Base-by-base conservation (phyloP, 2,888 invertebrate species). In the Sicus ferrugineus region DNA sequence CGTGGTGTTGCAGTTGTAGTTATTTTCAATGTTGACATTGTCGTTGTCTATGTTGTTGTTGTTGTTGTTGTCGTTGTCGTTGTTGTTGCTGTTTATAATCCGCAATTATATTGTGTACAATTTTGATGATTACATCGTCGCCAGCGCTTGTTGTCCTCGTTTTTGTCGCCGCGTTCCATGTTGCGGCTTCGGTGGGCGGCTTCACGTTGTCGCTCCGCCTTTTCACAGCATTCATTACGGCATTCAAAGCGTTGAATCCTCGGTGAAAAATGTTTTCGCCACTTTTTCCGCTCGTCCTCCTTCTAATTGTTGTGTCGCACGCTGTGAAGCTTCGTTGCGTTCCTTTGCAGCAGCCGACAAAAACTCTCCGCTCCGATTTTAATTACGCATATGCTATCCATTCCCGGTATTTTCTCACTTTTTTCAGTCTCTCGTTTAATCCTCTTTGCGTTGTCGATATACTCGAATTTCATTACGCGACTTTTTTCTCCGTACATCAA, bases 401-500 rank as follows among this genome's bases (percentile, higher is more conserved):
- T 46, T 46, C 19, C 19, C 9, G 6, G 3, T 46, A n/a, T 46
- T 46, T 6, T 11, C 46, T 46, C 19, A 4, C 6, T 3, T 31
- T 58, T 50, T 50, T 6, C 1, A 5, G 9, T 54, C 14, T 28
- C 2, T 54, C 14, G 23, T 26, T 54, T 54, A 14, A 28, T 59
- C 30, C n/a, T 48, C 21, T 67, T 28, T 50, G 21, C 34, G 28
- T 31, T 54, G 11, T 56, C 19, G 21, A 42, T 67, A 19, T 54
- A n/a, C 38, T 38, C 31, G 70, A 72, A 69, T 64, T 73, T 70
- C 78, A 63, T 62, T 68, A 67, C 69, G 48, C 66, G 68, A 68
- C 72, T 73, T 78, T 73, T 72, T 72, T 72, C 72, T 73, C 72
- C 69, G 67, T 71, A 75, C 78, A 54, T 54, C 19, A 23, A 78